phyloP scores from a whole-genome alignment of 2,888 invertebrate genomes.

The Hypomecis atomaria region DNA sequence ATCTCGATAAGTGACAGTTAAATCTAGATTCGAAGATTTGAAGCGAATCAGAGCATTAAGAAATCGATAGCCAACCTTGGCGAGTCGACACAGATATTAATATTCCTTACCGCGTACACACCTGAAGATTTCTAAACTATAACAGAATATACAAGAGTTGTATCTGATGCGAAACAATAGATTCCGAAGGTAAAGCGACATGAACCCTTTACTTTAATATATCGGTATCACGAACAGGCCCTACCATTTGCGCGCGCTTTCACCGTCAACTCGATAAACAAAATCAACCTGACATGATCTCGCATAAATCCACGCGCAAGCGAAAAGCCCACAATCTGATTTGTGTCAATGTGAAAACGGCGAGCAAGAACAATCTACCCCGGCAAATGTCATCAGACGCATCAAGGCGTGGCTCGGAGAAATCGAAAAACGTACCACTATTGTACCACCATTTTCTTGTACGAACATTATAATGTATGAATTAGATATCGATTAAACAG shows the following conservation, averaged over 20 bases:
- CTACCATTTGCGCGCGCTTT: slow-evolving; percentile 50
- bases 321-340: slow-evolving; percentile 53
- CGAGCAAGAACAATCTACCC: slow-evolving; percentile 57
- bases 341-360: slow-evolving; percentile 61
- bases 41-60: slow-evolving; percentile 25
- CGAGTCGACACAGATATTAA: slow-evolving; percentile 16
- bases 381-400: slow-evolving; percentile 69
- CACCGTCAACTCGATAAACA: slow-evolving; percentile 52
- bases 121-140: slow-evolving; percentile 23
- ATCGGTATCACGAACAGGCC: slow-evolving; percentile 30
- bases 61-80: slow-evolving; percentile 29
- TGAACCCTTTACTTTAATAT: slow-evolving; percentile 30
- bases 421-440: slow-evolving; percentile 51
- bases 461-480: slow-evolving; percentile 59
- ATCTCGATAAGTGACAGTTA: slow-evolving; percentile 7
- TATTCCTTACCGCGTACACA: slow-evolving; percentile 2
- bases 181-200: slow-evolving; percentile 23
- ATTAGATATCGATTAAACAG: slow-evolving; percentile 48
- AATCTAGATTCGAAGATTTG: slow-evolving; percentile 14
- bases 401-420: slow-evolving; percentile 55
- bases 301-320: slow-evolving; percentile 55
- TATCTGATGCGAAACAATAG: slow-evolving; percentile 32
- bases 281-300: slow-evolving; percentile 54
- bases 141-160: slow-evolving; percentile 21
- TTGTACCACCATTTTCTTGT: slow-evolving; percentile 39